Evolutionary conservation across 2,797 vertebrate species (phyloP).

Genomic region (Liasis olivaceus): DNA sequence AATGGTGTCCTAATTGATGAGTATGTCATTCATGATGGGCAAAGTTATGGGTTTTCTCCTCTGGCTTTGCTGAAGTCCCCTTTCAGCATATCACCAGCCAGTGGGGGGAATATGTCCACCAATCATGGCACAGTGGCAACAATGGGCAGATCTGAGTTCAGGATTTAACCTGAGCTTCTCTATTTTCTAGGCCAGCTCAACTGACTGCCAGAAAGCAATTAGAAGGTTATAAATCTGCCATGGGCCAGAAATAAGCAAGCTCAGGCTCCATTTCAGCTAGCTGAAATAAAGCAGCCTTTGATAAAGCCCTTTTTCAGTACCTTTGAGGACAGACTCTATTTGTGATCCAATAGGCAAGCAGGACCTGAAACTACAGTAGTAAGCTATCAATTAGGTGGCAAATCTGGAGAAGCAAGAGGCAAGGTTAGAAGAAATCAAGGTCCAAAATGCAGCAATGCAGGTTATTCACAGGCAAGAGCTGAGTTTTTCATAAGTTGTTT

Average conservation of each 20-base stretch:
- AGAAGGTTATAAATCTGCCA: neutral
- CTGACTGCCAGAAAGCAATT: neutral
- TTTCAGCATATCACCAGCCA: neutral
- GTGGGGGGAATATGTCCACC: neutral
- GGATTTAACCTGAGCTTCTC: neutral
- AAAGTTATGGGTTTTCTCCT: neutral
- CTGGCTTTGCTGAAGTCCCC: neutral
- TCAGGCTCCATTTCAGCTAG: neutral
- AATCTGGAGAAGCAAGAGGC: neutral
- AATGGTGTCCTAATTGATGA: neutral
- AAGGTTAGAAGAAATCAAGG: neutral
- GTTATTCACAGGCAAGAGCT: neutral
- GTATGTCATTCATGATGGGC: neutral
- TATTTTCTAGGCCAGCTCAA: neutral
- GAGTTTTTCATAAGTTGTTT: neutral
- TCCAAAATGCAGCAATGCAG: neutral
- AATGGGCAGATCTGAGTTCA: neutral
- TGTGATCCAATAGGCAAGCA: neutral
- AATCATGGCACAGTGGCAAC: neutral
- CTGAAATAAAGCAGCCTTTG: neutral
- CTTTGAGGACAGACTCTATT: neutral
- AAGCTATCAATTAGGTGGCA: neutral
- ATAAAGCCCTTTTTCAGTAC: neutral
- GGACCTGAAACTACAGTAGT: neutral
- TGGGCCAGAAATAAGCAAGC: neutral